Evolutionary conservation across 37 sponge, comb jelly and placozoan species (phyloP), one percentile per base, ranked within the genome.

Genomic region (Bolinopsis microptera): DNA sequence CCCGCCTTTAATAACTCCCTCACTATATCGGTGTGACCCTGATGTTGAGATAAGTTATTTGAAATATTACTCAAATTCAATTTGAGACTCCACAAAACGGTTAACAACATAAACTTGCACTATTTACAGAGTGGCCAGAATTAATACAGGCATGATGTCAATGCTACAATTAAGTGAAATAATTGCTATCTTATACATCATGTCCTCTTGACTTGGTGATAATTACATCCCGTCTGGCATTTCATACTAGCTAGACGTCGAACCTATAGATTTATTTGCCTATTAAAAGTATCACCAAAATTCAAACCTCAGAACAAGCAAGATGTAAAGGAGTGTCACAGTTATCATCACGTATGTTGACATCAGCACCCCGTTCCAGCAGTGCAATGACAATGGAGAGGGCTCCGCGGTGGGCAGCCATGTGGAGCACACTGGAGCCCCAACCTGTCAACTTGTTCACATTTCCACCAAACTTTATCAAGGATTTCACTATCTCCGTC

Each of bases 251-350:
- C n/a, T n/a, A n/a, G n/a, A n/a, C n/a, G n/a, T n/a, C n/a, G n/a
- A n/a, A n/a, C n/a, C n/a, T n/a, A n/a, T n/a, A n/a, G n/a, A n/a
- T n/a, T n/a, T n/a, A n/a, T n/a, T n/a, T n/a, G n/a, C n/a, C n/a
- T n/a, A n/a, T n/a, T n/a, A n/a, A n/a, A n/a, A n/a, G n/a, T n/a
- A n/a, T n/a, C n/a, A n/a, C n/a, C n/a, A n/a, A n/a, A n/a, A n/a
- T n/a, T n/a, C n/a, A n/a, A n/a, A 72, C 75, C 75, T 72, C 75
- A 72, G 75, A 24, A 30, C 41, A 86, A 40, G 90, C 90, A 1
- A 86, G 36, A 40, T 86, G 90, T n/a, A 86, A 27, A 24, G 90
- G 90, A 86, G 90, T 86, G 22, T 86, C 90, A 40, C 16, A 38
- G 22, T 86, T 86, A 3, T 86, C 90, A 86, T 86, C 90, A 38